Conservation (phyloP, 2,797 vertebrate genomes). For the Hydrocynus forskahlii region DNA sequence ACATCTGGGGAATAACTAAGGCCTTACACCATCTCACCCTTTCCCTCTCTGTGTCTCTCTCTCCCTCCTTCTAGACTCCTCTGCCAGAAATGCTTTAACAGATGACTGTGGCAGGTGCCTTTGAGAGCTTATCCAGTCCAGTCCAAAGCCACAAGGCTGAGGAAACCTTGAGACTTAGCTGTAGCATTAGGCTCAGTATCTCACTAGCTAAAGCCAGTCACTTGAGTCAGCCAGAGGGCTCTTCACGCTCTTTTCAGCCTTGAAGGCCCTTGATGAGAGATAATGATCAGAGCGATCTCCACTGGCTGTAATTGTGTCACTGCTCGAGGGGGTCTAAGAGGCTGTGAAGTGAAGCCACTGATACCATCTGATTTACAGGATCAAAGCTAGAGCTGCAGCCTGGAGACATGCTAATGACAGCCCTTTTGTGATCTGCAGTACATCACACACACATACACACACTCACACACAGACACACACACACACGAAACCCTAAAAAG, state of each 20-base stretch:
- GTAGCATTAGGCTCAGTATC: conserved; percentile 26
- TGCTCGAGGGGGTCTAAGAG: conserved; percentile 45
- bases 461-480: conserved; percentile 21
- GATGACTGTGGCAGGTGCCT: conserved; percentile 50
- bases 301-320: conserved; percentile 47
- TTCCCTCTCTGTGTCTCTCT: conserved; percentile 61
- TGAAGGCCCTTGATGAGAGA: conserved; percentile 48
- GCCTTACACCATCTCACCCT: conserved; percentile 56
- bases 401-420: conserved; percentile 56
- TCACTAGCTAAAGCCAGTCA: conserved; percentile 22
- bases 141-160: conserved; percentile 33
- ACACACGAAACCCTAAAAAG: background rate
- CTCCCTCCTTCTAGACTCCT: conserved; percentile 57
- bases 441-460: conserved; percentile 10
- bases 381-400: conserved; percentile 73
- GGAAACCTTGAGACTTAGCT: conserved; percentile 16
- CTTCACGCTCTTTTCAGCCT: conserved; percentile 39
- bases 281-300: conserved; percentile 50
- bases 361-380: conserved; percentile 77
- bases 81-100: conserved; percentile 44
- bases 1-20: conserved; percentile 79
- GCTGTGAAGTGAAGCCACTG: conserved; percentile 62
- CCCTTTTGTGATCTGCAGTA: conserved; percentile 28
- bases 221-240: conserved; percentile 3
- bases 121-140: conserved; percentile 23